Base-by-base conservation (phyloP, 2,113 vertebrate genomes). In the Stercorarius parasiticus region DNA sequence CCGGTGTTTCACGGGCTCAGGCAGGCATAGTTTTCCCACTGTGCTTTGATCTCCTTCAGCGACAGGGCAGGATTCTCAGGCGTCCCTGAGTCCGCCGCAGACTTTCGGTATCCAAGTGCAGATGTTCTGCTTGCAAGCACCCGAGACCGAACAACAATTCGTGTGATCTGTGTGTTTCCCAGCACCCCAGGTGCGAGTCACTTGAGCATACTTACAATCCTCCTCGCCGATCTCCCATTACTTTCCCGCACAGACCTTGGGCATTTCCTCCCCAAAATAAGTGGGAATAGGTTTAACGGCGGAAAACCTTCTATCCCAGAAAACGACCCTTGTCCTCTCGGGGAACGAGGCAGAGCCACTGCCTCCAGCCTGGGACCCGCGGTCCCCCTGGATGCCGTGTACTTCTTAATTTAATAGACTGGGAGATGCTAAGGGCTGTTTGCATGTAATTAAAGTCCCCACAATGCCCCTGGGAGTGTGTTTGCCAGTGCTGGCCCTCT, bases 341-440 rank as follows among this genome's bases (percentile, higher is more conserved):
- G 45, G 30, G 34, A 78, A 70, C 21, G 70, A 18, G 22, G 5
- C 30, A 32, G 69, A 89, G 77, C 34, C 58, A n/a, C 25, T 3
- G 2, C 29, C 34, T 4, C 76, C 71, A 72, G 42, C 38, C 43
- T 16, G 32, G 38, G 23, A 55, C 58, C 61, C 62, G 69, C 8
- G 9, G 59, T n/a, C 59, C 26, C 40, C 15, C 47, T 53, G 26
- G 45, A 61, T 4, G 2, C 15, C 0, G 0, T 1, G 1, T 43
- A 14, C 59, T 62, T 32, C 69, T 85, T 62, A 53, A 95, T 79
- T 87, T 66, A 71, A 85, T 49, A 85, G 38, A 15, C 34, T 2
- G 4, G 70, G 84, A 71, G 56, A 66, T 43, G 16, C 27, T 49
- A 82, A 70, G 18, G 23, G 74, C 69, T 88, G 38, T 59, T 71